A percentile compares a stretch with the other conserved stretches of the same genome.
Evolutionary conservation across 1,140 invertebrate species (phyloP).

Genomic region (Dysdera silvatica): DNA sequence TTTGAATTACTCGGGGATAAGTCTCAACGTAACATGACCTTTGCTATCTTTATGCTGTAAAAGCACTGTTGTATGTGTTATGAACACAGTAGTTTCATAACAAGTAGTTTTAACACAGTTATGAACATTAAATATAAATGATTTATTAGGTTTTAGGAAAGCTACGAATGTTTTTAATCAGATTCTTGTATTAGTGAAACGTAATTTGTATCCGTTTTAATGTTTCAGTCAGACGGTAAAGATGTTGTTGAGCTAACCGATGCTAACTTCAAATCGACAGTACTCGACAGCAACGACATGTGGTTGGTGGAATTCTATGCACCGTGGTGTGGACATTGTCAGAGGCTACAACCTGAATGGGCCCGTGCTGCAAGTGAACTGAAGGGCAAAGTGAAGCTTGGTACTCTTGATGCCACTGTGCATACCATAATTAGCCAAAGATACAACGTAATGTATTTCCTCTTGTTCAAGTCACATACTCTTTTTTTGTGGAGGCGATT

Average conservation of each 20-base stretch:
- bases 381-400: constrained; percentile 86
- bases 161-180: too few relatives aligned
- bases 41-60: too few relatives aligned
- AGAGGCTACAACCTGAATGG: constrained; percentile 92
- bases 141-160: too few relatives aligned
- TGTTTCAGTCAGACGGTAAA: constrained; percentile 48
- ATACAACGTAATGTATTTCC: constrained; percentile 44
- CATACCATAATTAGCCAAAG: constrained; percentile 62
- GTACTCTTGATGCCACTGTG: constrained; percentile 92
- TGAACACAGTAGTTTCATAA: too few relatives aligned
- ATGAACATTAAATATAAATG: too few relatives aligned
- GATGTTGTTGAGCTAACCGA: constrained; percentile 91
- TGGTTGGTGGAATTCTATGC: constrained; percentile 97
- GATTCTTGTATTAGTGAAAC: too few relatives aligned
- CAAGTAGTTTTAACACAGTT: too few relatives aligned
- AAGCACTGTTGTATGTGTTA: too few relatives aligned
- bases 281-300: constrained; percentile 81
- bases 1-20: too few relatives aligned
- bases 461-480: not conserved
- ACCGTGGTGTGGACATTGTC: constrained; percentile 94
- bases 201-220: not conserved
- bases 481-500: not conserved
- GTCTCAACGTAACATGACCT: too few relatives aligned
- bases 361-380: constrained; percentile 83
- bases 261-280: constrained; percentile 83